Evolutionary conservation across 2,113 vertebrate genomes (phyloP).

Genomic region (Petromus typicus): DNA sequence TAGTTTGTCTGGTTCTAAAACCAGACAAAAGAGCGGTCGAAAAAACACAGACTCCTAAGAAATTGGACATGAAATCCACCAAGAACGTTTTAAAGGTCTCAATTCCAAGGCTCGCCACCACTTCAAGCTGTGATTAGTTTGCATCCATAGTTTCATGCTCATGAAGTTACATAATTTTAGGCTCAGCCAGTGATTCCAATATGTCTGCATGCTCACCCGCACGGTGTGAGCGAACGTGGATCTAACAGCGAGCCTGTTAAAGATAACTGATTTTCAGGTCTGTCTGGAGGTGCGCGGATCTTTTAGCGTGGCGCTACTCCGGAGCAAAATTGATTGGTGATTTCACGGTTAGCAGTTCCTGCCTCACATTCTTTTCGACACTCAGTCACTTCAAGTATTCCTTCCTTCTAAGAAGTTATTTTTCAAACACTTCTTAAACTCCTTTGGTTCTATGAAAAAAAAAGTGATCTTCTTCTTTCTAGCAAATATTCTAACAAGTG

Average conservation of each 20-base stretch:
- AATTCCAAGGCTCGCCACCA: not conserved
- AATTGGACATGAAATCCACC: not conserved
- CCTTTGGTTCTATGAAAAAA: not conserved
- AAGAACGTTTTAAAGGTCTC: not conserved
- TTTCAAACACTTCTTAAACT: conserved; percentile 12
- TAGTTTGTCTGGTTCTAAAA: not conserved
- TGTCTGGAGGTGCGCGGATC: not conserved
- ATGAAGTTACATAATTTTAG: not conserved
- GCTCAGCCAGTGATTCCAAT: not conserved
- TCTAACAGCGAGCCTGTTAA: not conserved
- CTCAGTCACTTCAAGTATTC: not conserved
- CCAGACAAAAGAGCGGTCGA: not conserved
- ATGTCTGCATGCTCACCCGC: not conserved
- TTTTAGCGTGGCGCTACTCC: not conserved
- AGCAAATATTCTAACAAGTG: not conserved
- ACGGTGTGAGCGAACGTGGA: not conserved
- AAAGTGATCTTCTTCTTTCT: not conserved
- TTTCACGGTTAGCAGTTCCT: not conserved
- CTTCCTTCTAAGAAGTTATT: not conserved
- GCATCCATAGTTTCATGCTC: not conserved
- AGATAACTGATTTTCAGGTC: not conserved
- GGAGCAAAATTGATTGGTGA: not conserved
- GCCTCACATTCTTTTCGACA: not conserved
- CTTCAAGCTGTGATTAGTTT: not conserved
- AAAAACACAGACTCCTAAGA: not conserved